A percentile compares a stretch with the other conserved stretches of the same genome.
These are phyloP conservation scores for Theristicus caerulescens DNA, from an alignment of 2,113 vertebrate genomes.

Conservation along the genomic window DNA sequence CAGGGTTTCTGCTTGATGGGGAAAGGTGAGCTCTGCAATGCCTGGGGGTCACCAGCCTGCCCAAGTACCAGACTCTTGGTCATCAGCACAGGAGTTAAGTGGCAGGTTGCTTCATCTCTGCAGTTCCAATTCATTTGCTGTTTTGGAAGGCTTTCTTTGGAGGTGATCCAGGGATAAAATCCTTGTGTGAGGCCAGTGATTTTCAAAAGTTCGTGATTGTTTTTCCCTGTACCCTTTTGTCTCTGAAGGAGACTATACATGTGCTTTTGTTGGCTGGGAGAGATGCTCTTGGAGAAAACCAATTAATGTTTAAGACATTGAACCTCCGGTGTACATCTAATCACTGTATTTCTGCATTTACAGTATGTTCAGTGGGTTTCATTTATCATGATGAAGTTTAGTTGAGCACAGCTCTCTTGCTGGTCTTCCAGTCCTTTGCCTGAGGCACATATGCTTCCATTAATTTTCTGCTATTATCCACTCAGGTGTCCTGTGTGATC, in stretches of 20 bases:
- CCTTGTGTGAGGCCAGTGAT: neutral
- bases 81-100: neutral
- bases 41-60: neutral
- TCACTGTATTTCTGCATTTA: slow-evolving; percentile 41
- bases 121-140: neutral
- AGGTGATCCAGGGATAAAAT: slow-evolving; percentile 8
- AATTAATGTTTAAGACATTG: neutral
- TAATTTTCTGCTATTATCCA: slow-evolving; percentile 66
- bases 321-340: slow-evolving; percentile 47
- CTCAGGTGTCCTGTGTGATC: slow-evolving; percentile 67
- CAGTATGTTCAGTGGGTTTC: neutral
- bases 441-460: slow-evolving; percentile 60
- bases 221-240: neutral
- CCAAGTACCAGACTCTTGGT: rapidly evolving
- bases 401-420: slow-evolving; percentile 42
- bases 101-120: neutral
- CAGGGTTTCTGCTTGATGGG: neutral
- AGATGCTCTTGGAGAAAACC: slow-evolving; percentile 13
- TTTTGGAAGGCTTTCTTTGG: slow-evolving; percentile 13
- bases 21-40: neutral
- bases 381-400: slow-evolving; percentile 61
- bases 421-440: slow-evolving; percentile 59
- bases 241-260: neutral
- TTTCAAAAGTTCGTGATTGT: neutral
- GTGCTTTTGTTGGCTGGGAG: slow-evolving; percentile 20